Conservation (phyloP, 1,140 invertebrate species). For the Pogonomyrmex californicus region DNA sequence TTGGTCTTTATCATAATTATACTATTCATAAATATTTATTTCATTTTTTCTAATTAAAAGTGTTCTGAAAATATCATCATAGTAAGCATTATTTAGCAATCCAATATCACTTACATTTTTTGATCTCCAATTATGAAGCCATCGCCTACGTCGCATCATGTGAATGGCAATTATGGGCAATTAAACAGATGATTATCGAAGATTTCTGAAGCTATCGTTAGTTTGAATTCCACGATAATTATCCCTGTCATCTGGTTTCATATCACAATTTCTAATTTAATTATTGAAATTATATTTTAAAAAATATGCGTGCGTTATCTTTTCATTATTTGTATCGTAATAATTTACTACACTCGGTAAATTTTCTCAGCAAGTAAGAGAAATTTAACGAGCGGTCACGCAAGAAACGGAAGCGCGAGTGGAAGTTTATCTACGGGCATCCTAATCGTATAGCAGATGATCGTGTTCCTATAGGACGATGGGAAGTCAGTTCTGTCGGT, state of each 20-base stretch:
- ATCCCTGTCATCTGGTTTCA: neutral
- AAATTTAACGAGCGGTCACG: constrained; percentile 41
- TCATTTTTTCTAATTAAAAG: neutral
- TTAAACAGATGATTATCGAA: constrained; percentile 34
- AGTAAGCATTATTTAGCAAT: neutral
- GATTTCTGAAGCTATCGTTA: constrained; percentile 32
- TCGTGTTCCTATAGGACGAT: constrained; percentile 68
- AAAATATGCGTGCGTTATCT: neutral
- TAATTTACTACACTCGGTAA: neutral
- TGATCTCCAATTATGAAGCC: neutral
- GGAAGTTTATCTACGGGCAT: neutral
- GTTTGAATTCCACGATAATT: neutral
- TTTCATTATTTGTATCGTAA: neutral
- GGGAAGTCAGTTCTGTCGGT: constrained; percentile 78
- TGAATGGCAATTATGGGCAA: constrained; percentile 1
- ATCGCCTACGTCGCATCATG: neutral
- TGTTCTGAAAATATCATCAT: neutral
- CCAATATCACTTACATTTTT: neutral
- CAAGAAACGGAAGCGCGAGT: constrained; percentile 4
- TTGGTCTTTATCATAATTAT: neutral
- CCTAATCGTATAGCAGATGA: constrained; percentile 37
- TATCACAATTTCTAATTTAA: constrained; percentile 17
- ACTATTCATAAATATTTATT: neutral
- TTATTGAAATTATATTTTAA: neutral
- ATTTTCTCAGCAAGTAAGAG: constrained; percentile 18